Evolutionary conservation across 2,113 vertebrate species (phyloP).

Genomic region (Thunnus thynnus): DNA sequence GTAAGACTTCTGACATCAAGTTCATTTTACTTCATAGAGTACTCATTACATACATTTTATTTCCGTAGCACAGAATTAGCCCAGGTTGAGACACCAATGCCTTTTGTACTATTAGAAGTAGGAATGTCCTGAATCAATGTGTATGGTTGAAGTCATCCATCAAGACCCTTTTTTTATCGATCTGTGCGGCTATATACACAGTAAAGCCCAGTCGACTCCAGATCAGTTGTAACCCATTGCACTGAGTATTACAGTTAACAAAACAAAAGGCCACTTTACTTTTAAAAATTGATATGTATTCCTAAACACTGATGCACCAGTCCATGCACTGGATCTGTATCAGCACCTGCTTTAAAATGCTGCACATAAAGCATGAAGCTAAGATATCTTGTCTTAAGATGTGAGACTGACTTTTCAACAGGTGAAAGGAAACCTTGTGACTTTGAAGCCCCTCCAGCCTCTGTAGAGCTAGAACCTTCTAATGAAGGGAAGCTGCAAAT

Average conservation of each 20-base stretch:
- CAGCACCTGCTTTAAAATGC: not conserved
- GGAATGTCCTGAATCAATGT: not conserved
- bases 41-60: not conserved
- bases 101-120: not conserved
- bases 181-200: too few species aligned
- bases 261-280: too few species aligned
- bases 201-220: not conserved
- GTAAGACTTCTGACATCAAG: slow-evolving; percentile 45
- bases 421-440: slow-evolving; percentile 37
- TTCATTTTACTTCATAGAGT: not conserved
- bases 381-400: slow-evolving; percentile 26
- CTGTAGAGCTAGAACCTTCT: not conserved
- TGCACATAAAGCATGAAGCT: rapidly evolving
- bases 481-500: slow-evolving; percentile 1
- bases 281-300: too few species aligned
- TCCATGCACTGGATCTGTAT: too few species aligned
- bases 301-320: too few species aligned
- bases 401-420: slow-evolving; percentile 48
- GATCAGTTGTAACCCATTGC: not conserved
- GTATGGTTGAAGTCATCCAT: not conserved
- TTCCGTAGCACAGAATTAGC: not conserved
- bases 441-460: not conserved
- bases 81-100: not conserved
- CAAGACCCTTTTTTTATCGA: too few species aligned
- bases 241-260: not conserved